Evolutionary conservation across 2,797 vertebrate genomes (phyloP), one percentile per base, ranked within the genome.

Genomic region (Poecilia wingei): DNA sequence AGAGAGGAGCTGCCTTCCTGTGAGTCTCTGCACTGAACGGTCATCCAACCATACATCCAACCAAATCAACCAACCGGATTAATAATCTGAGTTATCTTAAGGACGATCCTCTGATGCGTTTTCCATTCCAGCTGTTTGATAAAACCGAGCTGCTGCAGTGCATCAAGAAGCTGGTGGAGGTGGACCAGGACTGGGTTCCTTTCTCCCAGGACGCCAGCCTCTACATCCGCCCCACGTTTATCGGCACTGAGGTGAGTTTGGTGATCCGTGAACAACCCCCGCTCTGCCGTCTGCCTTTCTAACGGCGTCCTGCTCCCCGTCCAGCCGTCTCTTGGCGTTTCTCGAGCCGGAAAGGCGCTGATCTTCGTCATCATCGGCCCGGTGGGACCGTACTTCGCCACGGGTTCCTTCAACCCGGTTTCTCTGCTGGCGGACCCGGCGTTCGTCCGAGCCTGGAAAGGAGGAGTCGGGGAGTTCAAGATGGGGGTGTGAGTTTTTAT

Each of bases 121-220:
- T 22, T 82, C 33, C 55, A 98, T 22, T 83, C 39, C 59, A 98
- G 97, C 6, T 89, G 20, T 98, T 98, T 61, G 96, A 98, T 84
- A 96, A 96, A 85, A 80, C 0, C 0, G 96, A 98, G 43, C n/a
- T 98, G 78, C 85, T 97, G 33, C 93, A 96, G 80, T 98, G 97
- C 77, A 96, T 98, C 86, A 94, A 72, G 73, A 96, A 95, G 91
- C 95, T 98, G 70, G 94, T 98, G 82, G 94, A 96, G 77, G 3
- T 98, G 5, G 97, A 98, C 79, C 94, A 96, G 89, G 97, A 97
- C 16, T 98, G 97, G 97, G 97, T 97, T 2, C 97, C 97, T 0
- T 91, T 94, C 57, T 95, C 95, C 0, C 83, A 84, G 0, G 75
- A 90, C 0, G 93, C 96, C 89, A 98, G 97, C 88, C 96, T 98